A percentile compares a stretch with the other conserved stretches of the same genome.
Evolutionary conservation across 1,140 invertebrate species (phyloP).

Genomic region (Drosophila setifemur): DNA sequence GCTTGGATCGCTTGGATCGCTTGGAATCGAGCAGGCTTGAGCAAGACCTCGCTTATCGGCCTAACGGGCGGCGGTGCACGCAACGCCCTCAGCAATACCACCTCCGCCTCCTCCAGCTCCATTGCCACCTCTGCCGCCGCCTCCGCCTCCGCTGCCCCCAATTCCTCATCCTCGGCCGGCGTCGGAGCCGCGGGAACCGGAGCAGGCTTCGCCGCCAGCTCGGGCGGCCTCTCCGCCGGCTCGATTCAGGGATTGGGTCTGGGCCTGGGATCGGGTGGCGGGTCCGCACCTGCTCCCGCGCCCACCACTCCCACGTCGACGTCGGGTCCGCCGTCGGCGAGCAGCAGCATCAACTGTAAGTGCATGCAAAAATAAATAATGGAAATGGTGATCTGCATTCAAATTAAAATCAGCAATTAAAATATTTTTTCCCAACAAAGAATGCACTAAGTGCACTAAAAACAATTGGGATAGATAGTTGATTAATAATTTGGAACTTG

Average conservation of each 20-base stretch:
- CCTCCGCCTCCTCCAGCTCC: neutral
- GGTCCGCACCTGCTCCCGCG: constrained; percentile 82
- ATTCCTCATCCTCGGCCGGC: constrained; percentile 9
- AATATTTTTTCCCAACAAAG: too few species aligned
- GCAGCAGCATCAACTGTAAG: constrained; percentile 87
- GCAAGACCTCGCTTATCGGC: constrained; percentile 90
- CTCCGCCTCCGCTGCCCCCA: neutral
- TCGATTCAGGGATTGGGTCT: too few species aligned
- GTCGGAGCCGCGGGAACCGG: neutral
- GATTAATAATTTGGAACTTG: too few species aligned
- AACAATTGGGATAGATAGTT: too few species aligned
- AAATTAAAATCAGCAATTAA: too few species aligned
- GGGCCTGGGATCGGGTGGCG: constrained; percentile 5
- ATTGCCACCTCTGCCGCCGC: neutral
- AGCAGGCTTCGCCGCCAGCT: neutral
- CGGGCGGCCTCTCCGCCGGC: neutral
- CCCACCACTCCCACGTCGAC: constrained; percentile 85
- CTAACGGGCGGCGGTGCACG: constrained; percentile 85
- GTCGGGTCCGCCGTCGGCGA: constrained; percentile 87
- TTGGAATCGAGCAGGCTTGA: constrained; percentile 90
- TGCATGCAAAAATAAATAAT: neutral
- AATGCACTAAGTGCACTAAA: too few species aligned
- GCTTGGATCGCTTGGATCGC: neutral
- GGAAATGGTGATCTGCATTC: too few species aligned
- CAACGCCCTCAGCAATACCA: constrained; percentile 27